A percentile compares a stretch with the other conserved stretches of the same genome.
phyloP scores from a whole-genome alignment of 1,140 invertebrate species.

The Drosophila orena region DNA sequence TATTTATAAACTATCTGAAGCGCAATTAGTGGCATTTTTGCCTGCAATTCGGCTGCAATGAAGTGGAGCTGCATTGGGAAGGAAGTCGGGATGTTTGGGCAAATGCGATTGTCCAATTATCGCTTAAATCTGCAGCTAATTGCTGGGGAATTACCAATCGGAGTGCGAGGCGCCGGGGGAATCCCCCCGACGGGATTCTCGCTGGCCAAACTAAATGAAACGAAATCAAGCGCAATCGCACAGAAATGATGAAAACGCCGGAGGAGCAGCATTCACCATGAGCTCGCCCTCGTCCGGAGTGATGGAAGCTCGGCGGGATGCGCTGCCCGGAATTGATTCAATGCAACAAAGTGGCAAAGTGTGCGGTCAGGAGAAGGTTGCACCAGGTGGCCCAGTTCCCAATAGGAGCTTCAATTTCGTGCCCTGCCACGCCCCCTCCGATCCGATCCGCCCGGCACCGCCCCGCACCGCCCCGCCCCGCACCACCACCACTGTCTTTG shows the following conservation, averaged over 20 bases:
- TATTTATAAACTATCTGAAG: constrained; percentile 80
- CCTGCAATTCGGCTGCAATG: constrained; percentile 32
- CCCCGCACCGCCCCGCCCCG: too few species aligned
- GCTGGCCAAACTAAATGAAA: constrained; percentile 35
- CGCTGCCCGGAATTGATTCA: constrained; percentile 46
- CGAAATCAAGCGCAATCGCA: constrained; percentile 44
- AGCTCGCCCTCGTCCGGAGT: background rate
- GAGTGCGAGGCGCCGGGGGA: background rate
- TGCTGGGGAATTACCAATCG: constrained; percentile 43
- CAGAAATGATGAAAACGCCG: constrained; percentile 32
- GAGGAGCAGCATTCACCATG: background rate
- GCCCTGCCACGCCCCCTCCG: background rate
- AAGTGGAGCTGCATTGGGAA: background rate
- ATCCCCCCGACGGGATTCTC: background rate
- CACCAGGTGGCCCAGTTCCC: constrained; percentile 72
- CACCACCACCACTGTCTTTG: constrained; percentile 21
- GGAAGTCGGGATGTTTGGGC: constrained; percentile 3
- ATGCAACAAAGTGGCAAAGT: constrained; percentile 64
- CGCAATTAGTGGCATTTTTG: constrained; percentile 67
- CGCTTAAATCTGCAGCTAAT: constrained; percentile 52
- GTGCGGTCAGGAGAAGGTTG: constrained; percentile 50
- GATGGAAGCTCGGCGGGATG: constrained; percentile 29
- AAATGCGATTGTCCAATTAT: constrained; percentile 53
- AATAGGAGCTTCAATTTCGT: constrained; percentile 26
- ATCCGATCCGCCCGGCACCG: background rate